These are phyloP conservation scores for Petrolisthes cinctipes DNA, from an alignment of 2,888 invertebrate species.

Conservation along the genomic window DNA sequence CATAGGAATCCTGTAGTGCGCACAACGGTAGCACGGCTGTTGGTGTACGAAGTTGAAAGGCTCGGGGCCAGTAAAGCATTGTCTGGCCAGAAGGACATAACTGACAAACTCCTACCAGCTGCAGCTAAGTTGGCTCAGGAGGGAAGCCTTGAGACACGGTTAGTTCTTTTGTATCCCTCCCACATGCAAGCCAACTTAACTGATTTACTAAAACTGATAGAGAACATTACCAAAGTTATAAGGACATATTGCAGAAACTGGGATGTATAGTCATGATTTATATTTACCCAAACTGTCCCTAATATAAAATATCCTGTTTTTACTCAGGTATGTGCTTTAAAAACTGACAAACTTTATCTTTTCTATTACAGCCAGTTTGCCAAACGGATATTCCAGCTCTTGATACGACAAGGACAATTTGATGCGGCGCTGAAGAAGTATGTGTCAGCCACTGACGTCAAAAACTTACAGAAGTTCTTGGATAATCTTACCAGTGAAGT, in stretches of 20 bases:
- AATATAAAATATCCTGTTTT: too few species aligned
- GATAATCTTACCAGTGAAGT: constrained; percentile 67
- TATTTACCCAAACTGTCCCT: too few species aligned
- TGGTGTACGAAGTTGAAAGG: constrained; percentile 80
- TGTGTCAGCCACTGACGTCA: constrained; percentile 82
- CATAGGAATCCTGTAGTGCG: constrained; percentile 92
- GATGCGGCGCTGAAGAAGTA: constrained; percentile 82
- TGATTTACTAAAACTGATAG: not conserved
- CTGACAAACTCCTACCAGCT: constrained; percentile 83
- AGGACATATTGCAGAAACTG: not conserved
- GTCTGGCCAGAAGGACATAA: constrained; percentile 68
- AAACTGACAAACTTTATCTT: constrained; percentile 14
- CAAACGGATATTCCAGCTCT: constrained; percentile 80
- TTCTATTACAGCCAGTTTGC: constrained; percentile 77
- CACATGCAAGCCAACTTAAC: not conserved
- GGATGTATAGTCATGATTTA: too few species aligned
- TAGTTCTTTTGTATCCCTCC: constrained; percentile 59
- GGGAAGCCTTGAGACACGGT: constrained; percentile 88
- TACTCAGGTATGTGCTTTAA: too few species aligned
- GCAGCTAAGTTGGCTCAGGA: constrained; percentile 88
- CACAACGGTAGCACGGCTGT: constrained; percentile 83
- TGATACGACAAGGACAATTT: constrained; percentile 82
- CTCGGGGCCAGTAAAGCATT: constrained; percentile 82
- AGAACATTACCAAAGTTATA: not conserved
- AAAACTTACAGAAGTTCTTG: constrained; percentile 87